Evolutionary conservation across 92 coral and sea anemone genomes (phyloP), one percentile per base, ranked within the genome.

Genomic region (Galaxea fascicularis): DNA sequence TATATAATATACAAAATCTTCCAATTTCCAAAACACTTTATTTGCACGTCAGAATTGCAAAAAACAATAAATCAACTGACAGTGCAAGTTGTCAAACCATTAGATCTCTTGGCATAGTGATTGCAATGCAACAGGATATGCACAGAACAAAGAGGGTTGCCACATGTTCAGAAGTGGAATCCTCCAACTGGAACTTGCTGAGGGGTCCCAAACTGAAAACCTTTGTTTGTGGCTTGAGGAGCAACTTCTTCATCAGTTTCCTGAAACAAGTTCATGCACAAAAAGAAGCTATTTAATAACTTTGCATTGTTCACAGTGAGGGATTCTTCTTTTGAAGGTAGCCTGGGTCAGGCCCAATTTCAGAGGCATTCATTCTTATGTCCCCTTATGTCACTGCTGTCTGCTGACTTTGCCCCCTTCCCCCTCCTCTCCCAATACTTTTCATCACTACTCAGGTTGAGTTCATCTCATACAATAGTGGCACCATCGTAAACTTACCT

Each of bases 191-290:
- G 95, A 20, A 93, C 76, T 35, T 82, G 71, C 59, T 89, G 93
- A 8, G 90, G 93, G 4, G 98, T 59, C 3, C 93, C 89, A 80
- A 94, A 94, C 70, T 87, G 82, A 74, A 75, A 94, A 8, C 95
- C 98, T 35, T 89, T 67, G 5, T 77, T 73, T 4, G 94, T 91
- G 20, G 82, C 82, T 29, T 87, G 86, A 2, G 98, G 98, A 39
- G 84, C 87, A 26, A 90, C 73, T 53, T 83, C 91, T 31, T 92
- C 95, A 17, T 94, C 92, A 45, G 74, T 45, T 58, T 30, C 25
- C 70, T 70, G 22, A 21, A 30, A 39, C 47, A 49, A 69, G 8
- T 17, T 10, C 69, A 56, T 18, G 77, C 16, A 44, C 46, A 5
- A 0, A 4, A 35, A 35, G 41, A 6, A 35, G 41, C 41, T 35